These are phyloP conservation scores for Panagrolaimus sp. DNA, from an alignment of 1,140 invertebrate species.

Conservation along the genomic window DNA sequence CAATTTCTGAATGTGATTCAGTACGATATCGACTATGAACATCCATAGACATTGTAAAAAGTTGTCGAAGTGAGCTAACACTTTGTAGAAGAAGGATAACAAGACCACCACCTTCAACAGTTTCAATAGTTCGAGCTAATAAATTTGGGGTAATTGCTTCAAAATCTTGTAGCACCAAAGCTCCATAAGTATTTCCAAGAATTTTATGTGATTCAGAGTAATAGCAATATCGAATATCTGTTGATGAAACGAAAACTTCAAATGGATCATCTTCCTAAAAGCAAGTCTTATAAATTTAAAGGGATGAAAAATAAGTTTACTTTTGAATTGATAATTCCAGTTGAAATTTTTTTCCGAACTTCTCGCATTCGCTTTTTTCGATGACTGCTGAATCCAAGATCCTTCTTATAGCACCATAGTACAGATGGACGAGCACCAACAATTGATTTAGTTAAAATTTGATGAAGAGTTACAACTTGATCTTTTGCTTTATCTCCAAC, in stretches of 20 bases:
- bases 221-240: slow-evolving; percentile 92
- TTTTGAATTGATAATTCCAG: slow-evolving; percentile 67
- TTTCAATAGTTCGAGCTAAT: slow-evolving; percentile 92
- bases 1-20: slow-evolving; percentile 83
- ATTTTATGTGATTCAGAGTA: slow-evolving; percentile 96
- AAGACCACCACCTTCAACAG: slow-evolving; percentile 92
- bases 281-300: slow-evolving; percentile 13
- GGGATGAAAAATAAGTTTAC: slow-evolving; percentile 28
- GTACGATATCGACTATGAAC: slow-evolving; percentile 90
- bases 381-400: slow-evolving; percentile 86
- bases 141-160: slow-evolving; percentile 98
- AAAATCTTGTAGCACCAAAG: slow-evolving; percentile 96
- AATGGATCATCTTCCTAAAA: slow-evolving; percentile 88
- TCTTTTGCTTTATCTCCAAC: slow-evolving; percentile 92
- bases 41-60: slow-evolving; percentile 97
- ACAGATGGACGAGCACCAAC: slow-evolving; percentile 79
- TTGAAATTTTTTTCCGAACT: slow-evolving; percentile 70
- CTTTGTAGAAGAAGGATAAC: slow-evolving; percentile 78
- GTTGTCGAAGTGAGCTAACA: slow-evolving; percentile 81
- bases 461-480: slow-evolving; percentile 91
- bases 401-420: slow-evolving; percentile 98
- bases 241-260: slow-evolving; percentile 89
- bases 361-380: slow-evolving; percentile 85
- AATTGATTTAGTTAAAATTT: slow-evolving; percentile 88
- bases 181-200: slow-evolving; percentile 92